Conservation (phyloP, 2,113 vertebrate genomes). For the Polypterus bichir region DNA sequence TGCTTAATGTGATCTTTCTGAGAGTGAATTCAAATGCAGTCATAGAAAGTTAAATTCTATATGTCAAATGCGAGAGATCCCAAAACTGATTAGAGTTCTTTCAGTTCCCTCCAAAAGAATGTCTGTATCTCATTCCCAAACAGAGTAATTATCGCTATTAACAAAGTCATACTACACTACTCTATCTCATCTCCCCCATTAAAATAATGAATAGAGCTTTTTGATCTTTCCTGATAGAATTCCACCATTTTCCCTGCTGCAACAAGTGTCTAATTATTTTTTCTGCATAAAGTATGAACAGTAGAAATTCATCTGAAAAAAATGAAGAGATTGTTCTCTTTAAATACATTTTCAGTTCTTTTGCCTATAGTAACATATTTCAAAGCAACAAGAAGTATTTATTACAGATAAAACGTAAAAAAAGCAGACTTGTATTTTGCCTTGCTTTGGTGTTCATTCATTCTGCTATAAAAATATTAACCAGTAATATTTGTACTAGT, state of each 20-base stretch:
- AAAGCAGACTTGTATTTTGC: too few relatives aligned
- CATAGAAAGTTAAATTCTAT: conserved; percentile 48
- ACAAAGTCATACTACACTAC: conserved; percentile 30
- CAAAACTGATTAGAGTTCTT: conserved; percentile 33
- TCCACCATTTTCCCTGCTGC: conserved; percentile 30
- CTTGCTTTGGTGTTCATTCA: too few relatives aligned
- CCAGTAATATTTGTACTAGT: too few relatives aligned
- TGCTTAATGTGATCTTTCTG: conserved; percentile 35
- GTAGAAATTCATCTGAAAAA: too few relatives aligned
- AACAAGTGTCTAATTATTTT: conserved; percentile 44
- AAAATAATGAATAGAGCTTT: conserved; percentile 42
- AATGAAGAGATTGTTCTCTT: too few relatives aligned
- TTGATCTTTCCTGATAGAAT: conserved; percentile 30
- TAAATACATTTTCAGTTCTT: too few relatives aligned
- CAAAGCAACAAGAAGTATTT: too few relatives aligned
- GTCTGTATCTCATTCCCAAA: conserved; percentile 35
- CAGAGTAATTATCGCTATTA: conserved; percentile 34
- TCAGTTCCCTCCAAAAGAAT: conserved; percentile 32
- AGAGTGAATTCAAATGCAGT: conserved; percentile 33
- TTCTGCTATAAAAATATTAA: too few relatives aligned
- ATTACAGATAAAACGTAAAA: too few relatives aligned
- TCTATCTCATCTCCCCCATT: conserved; percentile 39
- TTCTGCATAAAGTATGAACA: conserved; percentile 16
- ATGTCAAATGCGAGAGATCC: conserved; percentile 44
- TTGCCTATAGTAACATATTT: too few relatives aligned